Evolutionary conservation across 2,797 vertebrate genomes (phyloP), one percentile per base, ranked within the genome.

Genomic region (Tolypeutes matacus): DNA sequence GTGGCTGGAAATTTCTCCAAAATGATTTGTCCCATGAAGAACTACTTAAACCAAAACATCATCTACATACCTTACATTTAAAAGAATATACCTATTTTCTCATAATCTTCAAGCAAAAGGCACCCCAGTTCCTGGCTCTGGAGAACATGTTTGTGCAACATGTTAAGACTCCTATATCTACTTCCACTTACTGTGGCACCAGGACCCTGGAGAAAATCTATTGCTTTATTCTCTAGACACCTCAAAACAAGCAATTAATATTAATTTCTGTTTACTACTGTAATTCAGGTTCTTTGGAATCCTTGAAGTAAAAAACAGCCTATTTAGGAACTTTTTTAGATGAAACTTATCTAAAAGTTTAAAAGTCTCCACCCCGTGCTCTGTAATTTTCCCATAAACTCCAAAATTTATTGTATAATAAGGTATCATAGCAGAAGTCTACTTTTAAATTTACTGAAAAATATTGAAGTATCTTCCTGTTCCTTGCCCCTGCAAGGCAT

Each of bases 401-500:
- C 10, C 8, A 9, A 42, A 20, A 18, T 18, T 5, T 34, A 29
- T 76, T 23, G 2, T 29, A 34, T 13, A 64, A n/a, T 53, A 12
- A 23, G 5, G 23, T 29, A 56, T 12, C 5, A 53, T 18, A 46
- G 3, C 2, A 77, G 14, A 15, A 31, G 20, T 21, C 49, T 42
- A 20, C 6, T n/a, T 58, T 75, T 75, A 72, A 53, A 27, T 18
- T 7, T 77, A 39, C 3, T n/a, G 17, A 46, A 1, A 83, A 49
- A 3, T 56, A 25, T 27, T 39, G 72, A 62, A 49, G 36, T 83
- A 8, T n/a, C 42, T 56, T 75, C 2, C 17, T 15, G 1, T 8
- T 2, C 1, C 2, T 25, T 4, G 0, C n/a, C 14, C 49, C 56
- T 34, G 10, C 9, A 14, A 62, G 34, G 3, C 0, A 14, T 29